These are phyloP conservation scores for Cettia cetti DNA, from an alignment of 2,113 vertebrate genomes.

Conservation along the genomic window DNA sequence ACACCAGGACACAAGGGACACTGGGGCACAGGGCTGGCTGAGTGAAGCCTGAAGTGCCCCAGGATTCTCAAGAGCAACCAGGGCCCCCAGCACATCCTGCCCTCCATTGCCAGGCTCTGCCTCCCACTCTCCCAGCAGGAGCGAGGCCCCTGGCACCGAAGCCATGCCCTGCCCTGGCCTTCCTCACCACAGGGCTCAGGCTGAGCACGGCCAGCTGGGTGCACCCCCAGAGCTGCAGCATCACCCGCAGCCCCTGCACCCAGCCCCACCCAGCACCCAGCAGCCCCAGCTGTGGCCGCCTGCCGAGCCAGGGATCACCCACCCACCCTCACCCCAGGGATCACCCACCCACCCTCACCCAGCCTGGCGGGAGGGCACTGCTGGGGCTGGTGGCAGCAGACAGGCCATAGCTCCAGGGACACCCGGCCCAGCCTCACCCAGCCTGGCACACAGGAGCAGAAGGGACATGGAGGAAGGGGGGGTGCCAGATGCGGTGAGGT, in stretches of 20 bases:
- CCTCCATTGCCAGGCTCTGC: background rate
- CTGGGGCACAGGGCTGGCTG: background rate
- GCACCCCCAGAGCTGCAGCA: background rate
- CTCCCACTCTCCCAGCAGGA: background rate
- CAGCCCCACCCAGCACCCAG: background rate
- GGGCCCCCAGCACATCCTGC: too few species aligned
- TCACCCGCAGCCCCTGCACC: background rate
- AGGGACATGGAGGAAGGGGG: accelerated
- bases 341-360: background rate
- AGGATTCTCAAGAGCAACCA: background rate
- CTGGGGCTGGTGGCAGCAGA: background rate
- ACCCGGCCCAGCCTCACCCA: background rate
- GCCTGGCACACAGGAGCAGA: background rate
- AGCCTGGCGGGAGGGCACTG: background rate
- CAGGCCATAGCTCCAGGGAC: background rate
- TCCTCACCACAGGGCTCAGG: background rate
- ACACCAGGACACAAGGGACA: background rate
- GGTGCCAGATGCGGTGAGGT: accelerated
- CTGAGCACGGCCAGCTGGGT: background rate
- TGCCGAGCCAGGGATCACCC: background rate
- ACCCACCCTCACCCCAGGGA: background rate
- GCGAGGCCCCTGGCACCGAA: background rate
- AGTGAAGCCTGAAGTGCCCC: background rate
- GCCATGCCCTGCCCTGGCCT: background rate
- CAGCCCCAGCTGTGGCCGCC: too few species aligned